Percentiles rank a stretch among this genome's conserved stretches.
Evolutionary conservation across 2,888 invertebrate genomes (phyloP).

Genomic region (Spialia ferax): DNA sequence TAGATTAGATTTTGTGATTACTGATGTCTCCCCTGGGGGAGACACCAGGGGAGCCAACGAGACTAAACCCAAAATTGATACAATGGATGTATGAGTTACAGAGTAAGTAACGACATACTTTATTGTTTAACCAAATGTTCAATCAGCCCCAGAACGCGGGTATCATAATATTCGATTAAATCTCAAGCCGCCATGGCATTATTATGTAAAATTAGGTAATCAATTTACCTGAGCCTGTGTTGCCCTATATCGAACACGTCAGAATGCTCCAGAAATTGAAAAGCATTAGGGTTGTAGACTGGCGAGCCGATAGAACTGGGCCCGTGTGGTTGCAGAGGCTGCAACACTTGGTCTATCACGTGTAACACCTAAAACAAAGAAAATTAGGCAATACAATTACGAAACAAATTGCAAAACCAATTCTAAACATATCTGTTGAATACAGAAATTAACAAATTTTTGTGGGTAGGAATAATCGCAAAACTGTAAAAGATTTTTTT

Average conservation of each 20-base stretch:
- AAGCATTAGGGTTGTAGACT: constrained; percentile 93
- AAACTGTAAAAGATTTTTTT: too few relatives aligned
- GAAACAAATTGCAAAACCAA: too few relatives aligned
- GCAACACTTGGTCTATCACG: constrained; percentile 95
- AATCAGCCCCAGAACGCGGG: background rate
- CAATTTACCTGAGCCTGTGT: constrained; percentile 89
- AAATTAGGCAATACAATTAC: background rate
- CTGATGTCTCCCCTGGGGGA: too few relatives aligned
- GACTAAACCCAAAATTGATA: background rate
- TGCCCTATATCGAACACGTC: constrained; percentile 91
- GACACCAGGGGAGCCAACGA: too few relatives aligned
- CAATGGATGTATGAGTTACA: background rate
- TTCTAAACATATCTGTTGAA: too few relatives aligned
- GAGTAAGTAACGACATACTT: too few relatives aligned
- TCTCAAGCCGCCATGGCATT: constrained; percentile 7
- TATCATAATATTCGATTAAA: background rate
- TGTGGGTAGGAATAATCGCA: too few relatives aligned
- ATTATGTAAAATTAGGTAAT: constrained; percentile 14
- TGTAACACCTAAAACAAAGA: constrained; percentile 90
- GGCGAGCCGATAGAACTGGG: constrained; percentile 82
- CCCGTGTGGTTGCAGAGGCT: constrained; percentile 90
- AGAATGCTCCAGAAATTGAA: constrained; percentile 92
- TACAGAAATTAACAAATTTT: too few relatives aligned
- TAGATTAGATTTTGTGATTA: background rate
- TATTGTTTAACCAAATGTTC: constrained; percentile 2